These are phyloP conservation scores for Deilephila porcellus DNA, from an alignment of 2,888 invertebrate species.

Conservation along the genomic window DNA sequence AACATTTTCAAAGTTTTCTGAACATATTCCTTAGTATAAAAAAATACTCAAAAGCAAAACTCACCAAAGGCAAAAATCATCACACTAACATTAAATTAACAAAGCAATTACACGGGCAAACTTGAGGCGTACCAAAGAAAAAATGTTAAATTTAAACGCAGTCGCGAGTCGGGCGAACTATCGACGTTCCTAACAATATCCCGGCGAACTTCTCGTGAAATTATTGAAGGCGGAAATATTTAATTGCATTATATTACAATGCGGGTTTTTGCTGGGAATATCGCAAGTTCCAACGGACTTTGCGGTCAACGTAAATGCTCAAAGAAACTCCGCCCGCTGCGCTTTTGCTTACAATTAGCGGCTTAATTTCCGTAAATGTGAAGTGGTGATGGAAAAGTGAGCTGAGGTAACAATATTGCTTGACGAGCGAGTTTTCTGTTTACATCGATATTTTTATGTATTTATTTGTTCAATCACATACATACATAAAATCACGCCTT, in stretches of 20 bases:
- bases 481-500: too few species aligned
- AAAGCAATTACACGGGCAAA: conserved; percentile 10
- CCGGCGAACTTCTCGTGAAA: conserved; percentile 50
- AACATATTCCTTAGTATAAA: too few species aligned
- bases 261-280: conserved; percentile 28
- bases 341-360: conserved; percentile 21
- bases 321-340: conserved; percentile 28
- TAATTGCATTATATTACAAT: conserved; percentile 70
- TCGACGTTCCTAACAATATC: conserved; percentile 45
- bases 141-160: conserved; percentile 22
- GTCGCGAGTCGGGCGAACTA: conserved; percentile 36
- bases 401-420: too few species aligned
- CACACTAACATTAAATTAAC: background rate
- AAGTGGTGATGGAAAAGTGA: background rate
- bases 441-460: too few species aligned
- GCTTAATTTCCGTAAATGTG: background rate
- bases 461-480: too few species aligned
- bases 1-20: too few species aligned
- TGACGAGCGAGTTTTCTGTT: too few species aligned
- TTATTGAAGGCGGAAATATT: conserved; percentile 69
- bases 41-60: background rate
- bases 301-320: conserved; percentile 35
- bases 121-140: conserved; percentile 11
- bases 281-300: conserved; percentile 32
- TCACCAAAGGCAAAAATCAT: background rate